Base-by-base conservation (phyloP, 2,797 vertebrate species). In the Megalops cyprinoides region DNA sequence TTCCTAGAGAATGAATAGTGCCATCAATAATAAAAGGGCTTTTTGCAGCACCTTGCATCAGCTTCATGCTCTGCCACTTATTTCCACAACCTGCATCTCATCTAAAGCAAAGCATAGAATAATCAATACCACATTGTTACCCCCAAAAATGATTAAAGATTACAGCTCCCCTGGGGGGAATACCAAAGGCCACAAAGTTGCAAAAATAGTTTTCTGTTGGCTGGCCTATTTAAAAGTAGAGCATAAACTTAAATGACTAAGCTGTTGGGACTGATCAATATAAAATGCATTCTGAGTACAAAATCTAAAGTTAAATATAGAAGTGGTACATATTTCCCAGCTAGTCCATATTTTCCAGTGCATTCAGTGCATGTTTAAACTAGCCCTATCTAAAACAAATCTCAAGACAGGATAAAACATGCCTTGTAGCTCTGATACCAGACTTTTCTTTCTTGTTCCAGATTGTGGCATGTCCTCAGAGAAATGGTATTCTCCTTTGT, bases 351-450 rank as follows among this genome's bases (percentile, higher is more conserved):
- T 58, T 74, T 48, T 34, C 37, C 46, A 18, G 74, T 44, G 55
- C 56, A 28, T 44, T 80, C 28, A 74, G 53, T 51, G 7, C 37
- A 74, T 20, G 39, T 74, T 80, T 39, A 80, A 79, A 80, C 69
- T 60, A 74, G 39, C 37, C 69, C 60, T 80, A 74, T 48, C 79
- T 60, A 42, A 74, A 67, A 44, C 25, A 39, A 74, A 23, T 74
- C 23, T 58, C 25, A 53, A 74, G 74, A 49, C 48, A 44, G 28
- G 69, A 80, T 74, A 60, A 74, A 71, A 58, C 25, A 80, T 60
- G 6, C 53, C 69, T 48, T 34, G n/a, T 28, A 55, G 37, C 28
- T 74, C 73, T 42, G 51, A 51, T 75, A 51, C 53, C 49, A 75
- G 46, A 18, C 46, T 75, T 5, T 31, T 75, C 74, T 51, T 75